Conservation (phyloP, 2,888 invertebrate species). For the Andricus quercusramuli region DNA sequence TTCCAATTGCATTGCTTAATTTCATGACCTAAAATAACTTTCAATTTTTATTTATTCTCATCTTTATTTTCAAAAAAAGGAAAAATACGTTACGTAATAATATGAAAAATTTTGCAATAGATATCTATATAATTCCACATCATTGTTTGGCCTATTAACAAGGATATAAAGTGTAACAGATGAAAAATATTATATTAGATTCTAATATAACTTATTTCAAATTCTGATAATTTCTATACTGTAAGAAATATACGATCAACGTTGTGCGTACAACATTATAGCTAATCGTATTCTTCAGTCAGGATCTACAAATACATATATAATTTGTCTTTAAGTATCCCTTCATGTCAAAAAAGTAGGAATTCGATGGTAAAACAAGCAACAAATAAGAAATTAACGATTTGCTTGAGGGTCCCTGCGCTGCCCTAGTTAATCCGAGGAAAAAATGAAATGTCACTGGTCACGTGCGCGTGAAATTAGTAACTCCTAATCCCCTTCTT, state of each 20-base stretch:
- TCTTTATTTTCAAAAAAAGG: too few relatives aligned
- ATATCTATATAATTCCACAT: too few relatives aligned
- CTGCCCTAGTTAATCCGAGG: conserved; percentile 36
- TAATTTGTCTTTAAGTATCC: not conserved
- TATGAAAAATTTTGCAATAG: too few relatives aligned
- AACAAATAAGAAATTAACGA: conserved; percentile 3
- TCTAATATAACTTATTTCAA: not conserved
- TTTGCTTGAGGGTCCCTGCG: conserved; percentile 43
- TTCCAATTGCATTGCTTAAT: too few relatives aligned
- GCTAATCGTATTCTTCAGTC: not conserved
- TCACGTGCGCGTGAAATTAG: conserved; percentile 11
- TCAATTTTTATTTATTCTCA: too few relatives aligned
- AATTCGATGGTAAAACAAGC: not conserved
- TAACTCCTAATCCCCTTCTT: not conserved
- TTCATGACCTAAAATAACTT: too few relatives aligned
- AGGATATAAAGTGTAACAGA: too few relatives aligned
- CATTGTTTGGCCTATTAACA: too few relatives aligned
- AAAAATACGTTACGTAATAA: too few relatives aligned
- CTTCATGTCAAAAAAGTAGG: not conserved
- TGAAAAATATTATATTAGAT: not conserved
- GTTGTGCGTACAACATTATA: not conserved
- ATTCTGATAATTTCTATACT: not conserved
- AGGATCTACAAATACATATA: not conserved
- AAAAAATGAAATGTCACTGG: conserved; percentile 6
- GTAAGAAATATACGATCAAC: not conserved